A percentile compares a stretch with the other conserved stretches of the same genome.
These are phyloP conservation scores for Ericerus pela DNA, from an alignment of 1,140 invertebrate genomes.

Conservation along the genomic window DNA sequence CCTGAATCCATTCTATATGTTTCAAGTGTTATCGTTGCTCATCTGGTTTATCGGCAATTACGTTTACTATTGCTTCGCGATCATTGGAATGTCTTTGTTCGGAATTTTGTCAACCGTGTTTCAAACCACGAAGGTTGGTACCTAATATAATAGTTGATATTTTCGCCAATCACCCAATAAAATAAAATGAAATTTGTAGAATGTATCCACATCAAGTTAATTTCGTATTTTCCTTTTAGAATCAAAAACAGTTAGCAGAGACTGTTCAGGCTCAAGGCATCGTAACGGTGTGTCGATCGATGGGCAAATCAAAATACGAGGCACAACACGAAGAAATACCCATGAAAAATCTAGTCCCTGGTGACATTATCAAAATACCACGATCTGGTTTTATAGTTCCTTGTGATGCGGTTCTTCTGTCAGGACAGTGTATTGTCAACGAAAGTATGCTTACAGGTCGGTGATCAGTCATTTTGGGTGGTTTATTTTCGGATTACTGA, in stretches of 20 bases:
- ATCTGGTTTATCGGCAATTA: slow-evolving; percentile 71
- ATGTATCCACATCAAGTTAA: background rate
- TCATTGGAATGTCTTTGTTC: slow-evolving; percentile 70
- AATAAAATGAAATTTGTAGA: too few relatives aligned
- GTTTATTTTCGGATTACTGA: too few relatives aligned
- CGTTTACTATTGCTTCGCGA: slow-evolving; percentile 71
- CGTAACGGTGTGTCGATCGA: slow-evolving; percentile 36
- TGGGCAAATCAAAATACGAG: background rate
- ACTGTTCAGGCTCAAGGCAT: slow-evolving; percentile 50
- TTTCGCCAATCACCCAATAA: background rate
- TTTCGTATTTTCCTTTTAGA: slow-evolving; percentile 34
- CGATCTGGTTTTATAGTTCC: slow-evolving; percentile 65
- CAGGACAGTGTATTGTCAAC: slow-evolving; percentile 82
- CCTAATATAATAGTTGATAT: background rate
- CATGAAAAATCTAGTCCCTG: slow-evolving; percentile 62
- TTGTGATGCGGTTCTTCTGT: slow-evolving; percentile 78
- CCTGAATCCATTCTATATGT: slow-evolving; percentile 91
- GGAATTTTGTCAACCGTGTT: slow-evolving; percentile 67
- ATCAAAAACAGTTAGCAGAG: slow-evolving; percentile 51
- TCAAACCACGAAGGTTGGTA: slow-evolving; percentile 61
- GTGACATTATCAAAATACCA: slow-evolving; percentile 83
- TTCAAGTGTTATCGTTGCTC: slow-evolving; percentile 72
- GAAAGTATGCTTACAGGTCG: slow-evolving; percentile 92
- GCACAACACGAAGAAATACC: slow-evolving; percentile 34
- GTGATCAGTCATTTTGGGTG: too few relatives aligned